Conservation (phyloP, 37 sponge, comb jelly and placozoan genomes). For the Oopsacas minuta region DNA sequence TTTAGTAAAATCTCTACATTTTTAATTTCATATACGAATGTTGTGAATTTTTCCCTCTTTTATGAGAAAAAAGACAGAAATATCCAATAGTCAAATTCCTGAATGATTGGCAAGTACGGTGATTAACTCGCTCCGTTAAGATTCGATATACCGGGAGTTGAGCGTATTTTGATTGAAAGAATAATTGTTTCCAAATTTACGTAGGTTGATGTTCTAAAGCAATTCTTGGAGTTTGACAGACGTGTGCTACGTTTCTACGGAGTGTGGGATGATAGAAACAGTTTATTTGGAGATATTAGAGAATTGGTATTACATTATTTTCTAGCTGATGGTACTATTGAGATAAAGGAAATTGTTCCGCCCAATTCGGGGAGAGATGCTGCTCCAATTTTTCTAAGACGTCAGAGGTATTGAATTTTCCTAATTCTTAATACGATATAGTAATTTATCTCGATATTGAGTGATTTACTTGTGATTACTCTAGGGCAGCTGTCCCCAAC, state of each 20-base stretch:
- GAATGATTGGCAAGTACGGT: too few relatives aligned
- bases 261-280: constrained; percentile 84
- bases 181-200: background rate
- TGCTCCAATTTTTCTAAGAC: constrained; percentile 67
- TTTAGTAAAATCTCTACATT: too few relatives aligned
- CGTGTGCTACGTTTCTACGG: constrained; percentile 85
- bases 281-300: constrained; percentile 82
- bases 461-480: too few relatives aligned
- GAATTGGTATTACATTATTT: constrained; percentile 87
- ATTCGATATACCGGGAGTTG: too few relatives aligned
- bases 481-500: too few relatives aligned
- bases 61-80: too few relatives aligned
- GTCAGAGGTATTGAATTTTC: constrained; percentile 27
- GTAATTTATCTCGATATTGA: too few relatives aligned
- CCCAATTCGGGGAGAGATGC: constrained; percentile 87
- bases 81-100: too few relatives aligned
- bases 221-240: constrained; percentile 88
- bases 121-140: too few relatives aligned
- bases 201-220: constrained; percentile 56
- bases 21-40: too few relatives aligned
- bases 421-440: constrained; percentile 52
- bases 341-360: constrained; percentile 68
- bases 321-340: constrained; percentile 92
- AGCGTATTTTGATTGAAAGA: background rate
- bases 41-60: too few relatives aligned